Percentiles rank a stretch among this genome's conserved stretches.
phyloP scores from a whole-genome alignment of 2,888 invertebrate species.

The Lamproptera curius region DNA sequence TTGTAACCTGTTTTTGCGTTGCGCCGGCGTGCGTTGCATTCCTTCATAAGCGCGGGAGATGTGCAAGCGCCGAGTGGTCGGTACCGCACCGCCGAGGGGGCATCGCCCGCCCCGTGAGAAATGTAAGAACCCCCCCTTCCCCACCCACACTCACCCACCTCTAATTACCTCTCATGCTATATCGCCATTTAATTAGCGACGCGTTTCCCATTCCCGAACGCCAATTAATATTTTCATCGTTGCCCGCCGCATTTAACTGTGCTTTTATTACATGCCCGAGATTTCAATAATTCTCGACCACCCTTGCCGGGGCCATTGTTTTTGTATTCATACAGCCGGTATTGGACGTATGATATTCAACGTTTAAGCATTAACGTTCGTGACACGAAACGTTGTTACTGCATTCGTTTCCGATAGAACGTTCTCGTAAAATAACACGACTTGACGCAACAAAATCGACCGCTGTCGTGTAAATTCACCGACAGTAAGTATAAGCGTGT shows the following conservation, averaged over 20 bases:
- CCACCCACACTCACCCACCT: conserved; percentile 41
- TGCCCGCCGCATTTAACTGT: conserved; percentile 74
- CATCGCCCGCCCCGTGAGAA: conserved; percentile 64
- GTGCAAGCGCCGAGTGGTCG: conserved; percentile 28
- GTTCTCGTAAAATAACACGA: no score
- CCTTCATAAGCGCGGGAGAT: conserved; percentile 50
- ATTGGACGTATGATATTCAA: neutral
- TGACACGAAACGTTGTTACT: neutral
- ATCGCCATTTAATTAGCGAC: conserved; percentile 78
- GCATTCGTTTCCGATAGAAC: no score
- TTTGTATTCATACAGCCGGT: conserved; percentile 32
- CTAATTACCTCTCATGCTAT: conserved; percentile 77
- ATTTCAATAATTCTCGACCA: conserved; percentile 77
- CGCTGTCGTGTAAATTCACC: no score
- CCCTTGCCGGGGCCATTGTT: conserved; percentile 56
- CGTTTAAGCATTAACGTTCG: neutral
- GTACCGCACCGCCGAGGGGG: conserved; percentile 39
- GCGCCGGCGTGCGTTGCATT: conserved; percentile 52
- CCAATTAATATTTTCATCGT: conserved; percentile 78
- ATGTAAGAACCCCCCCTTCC: conserved; percentile 51
- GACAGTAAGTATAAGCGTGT: neutral
- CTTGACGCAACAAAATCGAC: no score
- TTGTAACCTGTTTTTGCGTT: conserved; percentile 60
- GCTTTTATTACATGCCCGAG: conserved; percentile 73
- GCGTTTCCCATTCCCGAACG: conserved; percentile 75